Evolutionary conservation across 2,888 invertebrate genomes (phyloP).

Genomic region (Lasioglossum figueresi): DNA sequence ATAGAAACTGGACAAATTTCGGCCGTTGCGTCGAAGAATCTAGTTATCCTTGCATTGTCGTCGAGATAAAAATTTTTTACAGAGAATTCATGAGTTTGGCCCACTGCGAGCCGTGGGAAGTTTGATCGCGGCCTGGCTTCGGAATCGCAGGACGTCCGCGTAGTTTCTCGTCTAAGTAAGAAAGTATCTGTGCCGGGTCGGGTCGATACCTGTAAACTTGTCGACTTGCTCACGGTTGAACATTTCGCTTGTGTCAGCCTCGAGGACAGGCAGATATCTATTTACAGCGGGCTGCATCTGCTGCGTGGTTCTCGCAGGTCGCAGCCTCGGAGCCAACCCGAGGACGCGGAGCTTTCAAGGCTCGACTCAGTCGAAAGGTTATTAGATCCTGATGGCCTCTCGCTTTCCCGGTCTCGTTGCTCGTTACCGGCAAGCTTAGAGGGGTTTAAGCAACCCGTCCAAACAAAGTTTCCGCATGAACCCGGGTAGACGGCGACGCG

Average conservation of each 20-base stretch:
- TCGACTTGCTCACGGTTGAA: conserved; percentile 29
- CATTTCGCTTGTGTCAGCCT: conserved; percentile 49
- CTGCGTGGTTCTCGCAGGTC: not conserved
- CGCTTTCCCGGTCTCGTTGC: conserved; percentile 32
- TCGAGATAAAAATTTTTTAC: no score
- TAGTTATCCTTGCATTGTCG: no score
- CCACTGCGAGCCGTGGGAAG: not conserved
- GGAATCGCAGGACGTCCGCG: conserved; percentile 29
- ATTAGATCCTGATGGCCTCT: conserved; percentile 65
- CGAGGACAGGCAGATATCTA: conserved; percentile 34
- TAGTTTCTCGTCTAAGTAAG: conserved; percentile 20
- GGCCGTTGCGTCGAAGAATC: no score
- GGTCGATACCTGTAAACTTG: conserved; percentile 51
- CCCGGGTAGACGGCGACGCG: conserved; percentile 36
- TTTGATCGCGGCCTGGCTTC: conserved; percentile 41
- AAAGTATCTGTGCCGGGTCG: conserved; percentile 34
- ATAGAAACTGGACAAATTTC: no score
- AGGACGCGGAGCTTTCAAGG: conserved; percentile 27
- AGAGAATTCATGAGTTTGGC: no score
- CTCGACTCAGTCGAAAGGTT: conserved; percentile 47
- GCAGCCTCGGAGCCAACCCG: conserved; percentile 22
- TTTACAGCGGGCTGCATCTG: conserved; percentile 46
- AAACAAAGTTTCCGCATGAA: conserved; percentile 57
- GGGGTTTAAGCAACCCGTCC: conserved; percentile 47
- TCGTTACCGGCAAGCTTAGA: conserved; percentile 60